Evolutionary conservation across 2,888 invertebrate species (phyloP).

Genomic region (Keiferia lycopersicella): DNA sequence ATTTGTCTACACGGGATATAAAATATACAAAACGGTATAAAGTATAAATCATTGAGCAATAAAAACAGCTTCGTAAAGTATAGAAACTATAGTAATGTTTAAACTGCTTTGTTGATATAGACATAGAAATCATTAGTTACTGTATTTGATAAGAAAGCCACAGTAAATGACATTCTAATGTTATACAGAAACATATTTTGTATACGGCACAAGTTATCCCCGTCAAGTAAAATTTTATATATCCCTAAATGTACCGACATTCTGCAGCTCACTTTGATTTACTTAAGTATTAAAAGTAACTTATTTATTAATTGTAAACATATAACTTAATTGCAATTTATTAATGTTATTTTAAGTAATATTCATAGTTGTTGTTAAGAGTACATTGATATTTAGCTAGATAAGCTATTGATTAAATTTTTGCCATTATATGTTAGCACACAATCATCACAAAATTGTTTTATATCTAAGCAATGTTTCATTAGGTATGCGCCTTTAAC

Average conservation of each 20-base stretch:
- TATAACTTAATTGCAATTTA: conserved; percentile 31
- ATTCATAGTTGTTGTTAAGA: conserved; percentile 47
- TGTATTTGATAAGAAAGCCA: conserved; percentile 2
- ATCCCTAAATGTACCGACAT: background rate
- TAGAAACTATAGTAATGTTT: conserved; percentile 23
- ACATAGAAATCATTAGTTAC: conserved; percentile 6
- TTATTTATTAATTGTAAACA: conserved; percentile 26
- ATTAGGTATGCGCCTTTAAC: conserved; percentile 38
- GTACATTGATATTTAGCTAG: conserved; percentile 43
- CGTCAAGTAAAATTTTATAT: conserved; percentile 1
- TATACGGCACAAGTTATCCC: conserved; percentile 21
- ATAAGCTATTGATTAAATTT: conserved; percentile 45
- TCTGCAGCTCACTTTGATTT: conserved; percentile 21
- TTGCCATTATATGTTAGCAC: conserved; percentile 55
- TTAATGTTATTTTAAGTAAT: conserved; percentile 34
- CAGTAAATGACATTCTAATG: background rate
- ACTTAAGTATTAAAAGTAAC: conserved; percentile 22
- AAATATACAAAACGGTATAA: conserved; percentile 24
- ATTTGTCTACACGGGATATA: conserved; percentile 41
- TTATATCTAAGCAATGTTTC: conserved; percentile 41
- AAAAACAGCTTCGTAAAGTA: conserved; percentile 8
- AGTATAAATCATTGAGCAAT: conserved; percentile 5
- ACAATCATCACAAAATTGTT: conserved; percentile 54
- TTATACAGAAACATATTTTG: conserved; percentile 18
- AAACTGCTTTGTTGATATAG: conserved; percentile 23